Conservation (phyloP, 2,113 vertebrate genomes). For the Passer montanus region DNA sequence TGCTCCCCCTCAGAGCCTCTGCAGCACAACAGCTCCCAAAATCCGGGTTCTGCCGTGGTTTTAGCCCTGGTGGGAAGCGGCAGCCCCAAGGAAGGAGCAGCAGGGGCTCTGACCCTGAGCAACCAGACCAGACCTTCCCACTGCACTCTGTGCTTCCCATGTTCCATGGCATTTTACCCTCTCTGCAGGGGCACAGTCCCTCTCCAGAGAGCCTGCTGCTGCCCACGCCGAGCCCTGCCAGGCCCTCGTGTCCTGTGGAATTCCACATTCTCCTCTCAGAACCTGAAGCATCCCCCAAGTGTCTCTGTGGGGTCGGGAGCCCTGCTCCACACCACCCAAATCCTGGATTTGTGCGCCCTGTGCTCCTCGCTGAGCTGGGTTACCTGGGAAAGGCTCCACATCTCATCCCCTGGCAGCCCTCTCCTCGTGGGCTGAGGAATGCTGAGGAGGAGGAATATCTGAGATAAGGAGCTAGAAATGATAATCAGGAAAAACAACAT, state of each 20-base stretch:
- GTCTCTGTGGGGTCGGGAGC: background rate
- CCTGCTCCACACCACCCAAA: accelerated
- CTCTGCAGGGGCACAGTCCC: accelerated
- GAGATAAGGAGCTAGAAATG: slow-evolving; percentile 31
- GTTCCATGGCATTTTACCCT: accelerated
- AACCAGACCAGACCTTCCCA: background rate
- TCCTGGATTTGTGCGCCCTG: background rate
- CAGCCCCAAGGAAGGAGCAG: background rate
- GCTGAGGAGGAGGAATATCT: slow-evolving; percentile 10
- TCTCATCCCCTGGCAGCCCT: slow-evolving; percentile 1
- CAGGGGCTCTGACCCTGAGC: background rate
- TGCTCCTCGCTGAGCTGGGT: background rate
- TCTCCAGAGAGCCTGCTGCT: background rate
- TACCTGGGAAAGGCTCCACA: background rate
- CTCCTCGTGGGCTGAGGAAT: background rate
- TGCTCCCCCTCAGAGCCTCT: background rate
- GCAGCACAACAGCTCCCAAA: background rate
- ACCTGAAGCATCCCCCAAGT: accelerated
- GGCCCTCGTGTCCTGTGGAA: background rate
- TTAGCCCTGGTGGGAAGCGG: background rate
- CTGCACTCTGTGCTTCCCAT: background rate
- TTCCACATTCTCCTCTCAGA: accelerated
- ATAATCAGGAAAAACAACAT: slow-evolving; percentile 32
- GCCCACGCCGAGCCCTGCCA: background rate
- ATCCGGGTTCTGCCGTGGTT: accelerated